Base-by-base conservation (phyloP, 92 coral and sea anemone species). In the Phymanthus crucifer region DNA sequence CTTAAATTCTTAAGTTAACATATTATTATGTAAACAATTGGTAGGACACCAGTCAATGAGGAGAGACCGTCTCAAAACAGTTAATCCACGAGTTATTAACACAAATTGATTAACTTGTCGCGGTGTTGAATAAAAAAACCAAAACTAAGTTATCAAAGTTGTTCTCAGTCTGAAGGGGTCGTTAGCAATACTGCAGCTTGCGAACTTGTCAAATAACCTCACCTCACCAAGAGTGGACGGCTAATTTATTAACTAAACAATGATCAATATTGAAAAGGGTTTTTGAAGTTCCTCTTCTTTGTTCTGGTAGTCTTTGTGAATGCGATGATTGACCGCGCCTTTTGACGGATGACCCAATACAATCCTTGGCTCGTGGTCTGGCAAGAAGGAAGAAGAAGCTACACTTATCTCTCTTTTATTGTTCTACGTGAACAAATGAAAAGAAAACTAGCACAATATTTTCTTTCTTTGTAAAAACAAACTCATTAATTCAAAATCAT, bases 231-330 rank as follows among this genome's bases (percentile, higher is more conserved):
- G 68, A 61, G 32, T 61, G n/a, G n/a, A n/a, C n/a, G n/a, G n/a
- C n/a, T 27, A 9, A 61, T 61, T 61, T 24, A 61, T 61, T 61
- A 61, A 61, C 26, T 27, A 61, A 61, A 61, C 68, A 61, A 61
- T 29, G 33, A 12, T 24, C 33, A 61, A 61, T 61, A 61, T 61
- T 54, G 64, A 54, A 54, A 54, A 29, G 64, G 27, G 16, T 54
- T 54, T n/a, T 24, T 61, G 68, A 61, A 27, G 13, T 24, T 7
- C 35, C 35, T 5, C 21, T 14, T 14, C 27, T 24, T 27, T 27
- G 68, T 27, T 61, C 68, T 16, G 29, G 64, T 61, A 24, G 34
- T 54, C 68, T 61, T 61, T 61, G 68, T 61, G 34, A n/a, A n/a
- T n/a, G n/a, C n/a, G n/a, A 61, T 61, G 68, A 24, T 61, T 61